These are phyloP conservation scores for Heliconius ismenius DNA, from an alignment of 2,888 invertebrate genomes.

Conservation along the genomic window DNA sequence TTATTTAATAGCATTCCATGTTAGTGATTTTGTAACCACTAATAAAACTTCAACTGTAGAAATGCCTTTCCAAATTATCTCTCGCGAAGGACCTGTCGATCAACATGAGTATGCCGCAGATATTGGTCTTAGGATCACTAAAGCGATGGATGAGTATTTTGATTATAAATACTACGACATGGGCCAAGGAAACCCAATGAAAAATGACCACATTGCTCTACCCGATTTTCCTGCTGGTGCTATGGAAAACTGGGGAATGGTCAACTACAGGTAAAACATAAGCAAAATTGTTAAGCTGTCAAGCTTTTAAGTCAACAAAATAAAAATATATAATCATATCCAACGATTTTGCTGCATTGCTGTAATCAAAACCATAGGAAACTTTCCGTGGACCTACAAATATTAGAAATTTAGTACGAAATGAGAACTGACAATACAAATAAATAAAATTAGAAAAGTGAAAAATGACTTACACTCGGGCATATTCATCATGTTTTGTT, in stretches of 20 bases:
- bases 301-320: too few species aligned
- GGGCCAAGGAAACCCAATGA: conserved; percentile 75
- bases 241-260: conserved; percentile 94
- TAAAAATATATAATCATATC: too few species aligned
- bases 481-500: too few species aligned
- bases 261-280: conserved; percentile 84
- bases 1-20: conserved; percentile 92
- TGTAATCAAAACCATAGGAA: too few species aligned
- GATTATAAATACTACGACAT: conserved; percentile 79
- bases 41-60: conserved; percentile 51
- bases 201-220: conserved; percentile 87
- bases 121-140: conserved; percentile 72
- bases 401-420: too few species aligned
- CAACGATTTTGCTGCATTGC: too few species aligned
- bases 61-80: conserved; percentile 69
- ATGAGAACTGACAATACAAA: too few species aligned
- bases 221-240: conserved; percentile 90
- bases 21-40: conserved; percentile 86
- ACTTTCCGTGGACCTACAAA: too few species aligned
- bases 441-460: too few species aligned
- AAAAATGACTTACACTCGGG: too few species aligned
- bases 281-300: too few species aligned
- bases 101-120: conserved; percentile 76
- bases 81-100: conserved; percentile 62
- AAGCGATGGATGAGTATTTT: conserved; percentile 82